Conservation (phyloP, 2,113 vertebrate genomes). For the Hemiprocne comata region DNA sequence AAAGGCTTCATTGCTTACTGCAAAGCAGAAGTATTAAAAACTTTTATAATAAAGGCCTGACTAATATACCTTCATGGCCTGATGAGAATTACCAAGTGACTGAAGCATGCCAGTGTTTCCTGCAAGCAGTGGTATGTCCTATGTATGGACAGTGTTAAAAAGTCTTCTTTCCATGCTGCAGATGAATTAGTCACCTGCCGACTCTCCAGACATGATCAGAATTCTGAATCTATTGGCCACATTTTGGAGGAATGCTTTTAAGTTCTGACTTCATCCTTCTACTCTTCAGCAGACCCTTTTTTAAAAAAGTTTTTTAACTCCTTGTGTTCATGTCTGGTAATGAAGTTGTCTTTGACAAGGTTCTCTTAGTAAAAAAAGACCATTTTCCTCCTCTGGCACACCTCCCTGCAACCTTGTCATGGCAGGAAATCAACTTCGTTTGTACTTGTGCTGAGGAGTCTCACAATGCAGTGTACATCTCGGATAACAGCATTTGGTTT, state of each 20-base stretch:
- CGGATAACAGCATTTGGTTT: neutral
- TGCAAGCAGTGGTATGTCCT: neutral
- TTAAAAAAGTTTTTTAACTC: neutral
- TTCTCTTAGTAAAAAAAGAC: constrained; percentile 7
- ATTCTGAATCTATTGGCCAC: constrained; percentile 38
- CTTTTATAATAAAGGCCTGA: neutral
- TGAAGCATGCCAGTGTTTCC: neutral
- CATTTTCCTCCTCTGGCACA: neutral
- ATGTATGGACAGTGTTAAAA: neutral
- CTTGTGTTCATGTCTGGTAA: neutral
- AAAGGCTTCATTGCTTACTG: neutral
- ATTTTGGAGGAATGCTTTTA: constrained; percentile 42
- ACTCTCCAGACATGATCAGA: neutral
- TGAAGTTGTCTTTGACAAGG: constrained; percentile 6
- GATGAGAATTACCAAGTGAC: constrained; percentile 15
- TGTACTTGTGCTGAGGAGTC: neutral
- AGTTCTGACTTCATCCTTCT: neutral
- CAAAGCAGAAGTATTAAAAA: constrained; percentile 1
- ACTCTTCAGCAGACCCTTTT: neutral
- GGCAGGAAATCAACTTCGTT: neutral
- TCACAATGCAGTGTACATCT: neutral
- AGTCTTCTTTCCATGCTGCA: constrained; percentile 6
- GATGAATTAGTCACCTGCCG: constrained; percentile 21
- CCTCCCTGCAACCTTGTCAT: neutral
- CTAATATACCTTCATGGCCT: constrained; percentile 2